phyloP scores from a whole-genome alignment of 2,113 vertebrate genomes.

The Semicossyphus pulcher region DNA sequence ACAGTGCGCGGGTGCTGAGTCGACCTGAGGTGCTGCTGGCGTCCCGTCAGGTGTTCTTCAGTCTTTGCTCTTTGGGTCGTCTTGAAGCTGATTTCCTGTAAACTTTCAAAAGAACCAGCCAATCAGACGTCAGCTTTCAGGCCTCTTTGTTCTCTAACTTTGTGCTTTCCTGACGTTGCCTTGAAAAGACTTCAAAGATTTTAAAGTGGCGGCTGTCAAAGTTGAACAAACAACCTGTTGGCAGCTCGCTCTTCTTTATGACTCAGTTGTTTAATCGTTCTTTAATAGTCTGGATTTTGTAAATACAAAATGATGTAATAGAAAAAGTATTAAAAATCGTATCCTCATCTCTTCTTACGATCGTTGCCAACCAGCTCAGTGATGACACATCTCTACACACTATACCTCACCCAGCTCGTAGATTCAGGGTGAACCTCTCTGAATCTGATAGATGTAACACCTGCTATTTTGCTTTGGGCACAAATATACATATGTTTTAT shows the following conservation, averaged over 20 bases:
- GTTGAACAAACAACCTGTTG: not conserved
- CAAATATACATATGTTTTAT: not conserved
- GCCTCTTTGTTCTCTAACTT: too few relatives aligned
- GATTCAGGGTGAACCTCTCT: not conserved
- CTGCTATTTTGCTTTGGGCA: not conserved
- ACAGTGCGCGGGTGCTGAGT: conserved; percentile 21
- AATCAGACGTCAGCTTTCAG: not conserved
- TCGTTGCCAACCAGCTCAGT: not conserved
- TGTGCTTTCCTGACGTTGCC: not conserved
- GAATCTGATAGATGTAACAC: not conserved
- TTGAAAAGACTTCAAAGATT: not conserved
- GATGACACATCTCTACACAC: not conserved
- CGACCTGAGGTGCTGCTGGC: conserved; percentile 6
- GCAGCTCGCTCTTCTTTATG: not conserved
- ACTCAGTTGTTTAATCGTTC: not conserved
- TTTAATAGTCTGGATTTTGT: not conserved
- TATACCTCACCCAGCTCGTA: not conserved
- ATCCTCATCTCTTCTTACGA: not conserved
- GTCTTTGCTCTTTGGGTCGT: not conserved
- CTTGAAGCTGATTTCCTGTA: not conserved
- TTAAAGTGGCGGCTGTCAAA: not conserved
- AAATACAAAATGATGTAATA: not conserved
- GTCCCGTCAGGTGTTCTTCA: conserved; percentile 3
- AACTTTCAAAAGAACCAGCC: not conserved
- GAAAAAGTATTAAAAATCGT: not conserved